Evolutionary conservation across 2,113 vertebrate genomes (phyloP).

Genomic region (Salvelinus sp.): DNA sequence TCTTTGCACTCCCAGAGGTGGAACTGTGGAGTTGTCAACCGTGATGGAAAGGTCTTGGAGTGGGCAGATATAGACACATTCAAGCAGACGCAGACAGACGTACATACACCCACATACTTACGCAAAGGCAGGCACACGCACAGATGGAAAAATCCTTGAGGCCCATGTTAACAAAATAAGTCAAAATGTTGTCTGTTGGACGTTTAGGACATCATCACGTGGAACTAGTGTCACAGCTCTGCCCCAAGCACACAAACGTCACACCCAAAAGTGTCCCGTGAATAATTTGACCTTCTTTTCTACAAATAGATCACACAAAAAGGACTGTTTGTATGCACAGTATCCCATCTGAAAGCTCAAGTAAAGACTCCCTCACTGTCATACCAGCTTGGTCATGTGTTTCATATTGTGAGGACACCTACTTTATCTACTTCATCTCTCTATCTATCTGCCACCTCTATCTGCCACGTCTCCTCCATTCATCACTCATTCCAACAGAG

Average conservation of each 20-base stretch:
- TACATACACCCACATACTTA: no score
- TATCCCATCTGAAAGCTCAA: neutral
- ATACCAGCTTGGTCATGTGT: conserved; percentile 16
- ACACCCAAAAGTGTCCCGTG: neutral
- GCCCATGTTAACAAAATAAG: neutral
- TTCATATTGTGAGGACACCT: conserved; percentile 56
- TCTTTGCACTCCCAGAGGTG: no score
- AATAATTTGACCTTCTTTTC: conserved; percentile 34
- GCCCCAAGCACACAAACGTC: conserved; percentile 3
- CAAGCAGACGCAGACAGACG: no score
- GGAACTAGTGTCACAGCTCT: neutral
- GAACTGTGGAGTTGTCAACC: no score
- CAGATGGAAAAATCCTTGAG: neutral
- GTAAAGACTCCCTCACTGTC: conserved; percentile 21
- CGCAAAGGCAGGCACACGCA: neutral
- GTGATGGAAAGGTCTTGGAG: no score
- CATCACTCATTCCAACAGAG: neutral
- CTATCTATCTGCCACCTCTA: neutral
- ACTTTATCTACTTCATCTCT: conserved; percentile 40
- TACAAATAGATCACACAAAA: neutral
- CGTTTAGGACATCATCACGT: neutral
- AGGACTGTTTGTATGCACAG: neutral
- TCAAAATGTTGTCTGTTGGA: conserved; percentile 9
- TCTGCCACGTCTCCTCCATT: neutral
- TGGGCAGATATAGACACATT: no score